Base-by-base conservation (phyloP, 2,113 vertebrate species). In the Hyaena hyaena region DNA sequence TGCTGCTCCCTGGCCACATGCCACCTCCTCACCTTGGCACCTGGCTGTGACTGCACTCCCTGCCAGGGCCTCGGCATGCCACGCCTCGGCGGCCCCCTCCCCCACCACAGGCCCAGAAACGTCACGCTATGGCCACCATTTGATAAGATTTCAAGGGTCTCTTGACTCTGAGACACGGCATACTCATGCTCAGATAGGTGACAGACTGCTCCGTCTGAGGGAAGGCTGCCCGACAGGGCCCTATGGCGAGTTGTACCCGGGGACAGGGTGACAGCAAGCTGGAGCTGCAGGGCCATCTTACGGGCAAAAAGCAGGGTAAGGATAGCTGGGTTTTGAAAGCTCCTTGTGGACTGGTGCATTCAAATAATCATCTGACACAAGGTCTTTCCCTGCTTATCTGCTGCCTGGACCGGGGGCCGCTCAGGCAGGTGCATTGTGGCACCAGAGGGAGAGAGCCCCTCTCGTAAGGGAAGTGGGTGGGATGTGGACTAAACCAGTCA, bases 231-330 rank as follows among this genome's bases (percentile, higher is more conserved):
- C 14, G 24, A 11, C n/a, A 43, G n/a, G 63, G n/a, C 76, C n/a
- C 6, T 15, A 10, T 1, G 7, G 2, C 28, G 4, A 0, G 1
- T 6, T 23, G 26, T 86, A 6, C 65, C 19, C 4, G 4, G 50
- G 50, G 65, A n/a, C 2, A 21, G n/a, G 48, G 9, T 7, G 10
- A 17, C 65, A 16, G 28, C n/a, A 55, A 39, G 12, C n/a, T 16
- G n/a, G 33, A 19, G 17, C n/a, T 55, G 33, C 0, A 33, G 26
- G 5, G 26, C n/a, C 48, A 14, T 16, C 73, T 76, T 28, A 16
- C 1, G 24, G 28, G 45, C 16, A 24, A 43, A 76, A 16, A 16
- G 21, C 7, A 3, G 10, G 33, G n/a, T 23, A 1, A 21, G 8
- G 28, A 35, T 10, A 53, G 63, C 24, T 43, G 23, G 48, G 48